Conservation (phyloP, 2,888 invertebrate genomes). For the Lysandra bellargus region DNA sequence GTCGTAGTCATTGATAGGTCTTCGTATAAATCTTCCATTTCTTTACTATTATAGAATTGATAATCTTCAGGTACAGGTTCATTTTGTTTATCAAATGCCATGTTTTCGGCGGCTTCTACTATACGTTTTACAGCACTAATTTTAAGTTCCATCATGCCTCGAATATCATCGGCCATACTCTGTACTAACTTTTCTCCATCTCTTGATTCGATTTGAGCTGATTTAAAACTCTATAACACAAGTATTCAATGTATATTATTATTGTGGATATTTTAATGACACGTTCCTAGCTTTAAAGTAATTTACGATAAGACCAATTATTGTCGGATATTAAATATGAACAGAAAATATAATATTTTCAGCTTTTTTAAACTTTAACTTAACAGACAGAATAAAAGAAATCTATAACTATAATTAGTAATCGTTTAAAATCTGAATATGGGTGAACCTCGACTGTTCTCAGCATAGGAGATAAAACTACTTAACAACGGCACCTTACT, state of each 20-base stretch:
- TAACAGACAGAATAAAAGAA: background rate
- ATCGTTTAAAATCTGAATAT: background rate
- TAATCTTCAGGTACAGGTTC: conserved; percentile 81
- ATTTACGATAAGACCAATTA: background rate
- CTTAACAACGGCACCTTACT: background rate
- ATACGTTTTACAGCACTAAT: conserved; percentile 93
- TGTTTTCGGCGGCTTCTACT: conserved; percentile 92
- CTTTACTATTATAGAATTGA: conserved; percentile 86
- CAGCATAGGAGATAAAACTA: background rate
- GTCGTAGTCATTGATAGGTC: conserved; percentile 71
- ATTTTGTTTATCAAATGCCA: conserved; percentile 82
- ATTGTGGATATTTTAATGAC: background rate
- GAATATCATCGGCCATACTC: conserved; percentile 91
- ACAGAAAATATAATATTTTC: background rate
- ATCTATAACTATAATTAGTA: background rate
- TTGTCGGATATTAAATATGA: background rate
- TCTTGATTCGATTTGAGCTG: conserved; percentile 86
- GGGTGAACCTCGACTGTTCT: background rate
- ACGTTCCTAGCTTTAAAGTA: background rate
- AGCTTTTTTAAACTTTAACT: background rate
- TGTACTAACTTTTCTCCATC: conserved; percentile 89
- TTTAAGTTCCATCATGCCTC: conserved; percentile 93
- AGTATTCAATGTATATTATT: conserved; percentile 42
- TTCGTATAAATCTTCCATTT: conserved; percentile 81
- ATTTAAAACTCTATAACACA: conserved; percentile 85